Conservation (phyloP, 2,797 vertebrate species). For the Micropoecilia bifurca region DNA sequence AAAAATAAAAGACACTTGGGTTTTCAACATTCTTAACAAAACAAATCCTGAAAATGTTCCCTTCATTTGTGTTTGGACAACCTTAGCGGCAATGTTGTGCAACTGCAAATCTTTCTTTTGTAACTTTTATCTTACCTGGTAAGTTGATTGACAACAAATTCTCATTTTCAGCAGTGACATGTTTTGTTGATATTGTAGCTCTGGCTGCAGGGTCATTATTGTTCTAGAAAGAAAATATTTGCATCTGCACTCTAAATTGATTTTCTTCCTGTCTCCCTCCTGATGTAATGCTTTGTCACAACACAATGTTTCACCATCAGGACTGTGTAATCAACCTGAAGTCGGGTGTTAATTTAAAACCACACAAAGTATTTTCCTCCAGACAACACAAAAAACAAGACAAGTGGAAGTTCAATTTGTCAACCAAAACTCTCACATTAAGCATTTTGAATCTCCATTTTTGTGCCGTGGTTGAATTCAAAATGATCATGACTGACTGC, state of each 20-base stretch:
- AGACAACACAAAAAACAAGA: not conserved
- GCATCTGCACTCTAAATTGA: not conserved
- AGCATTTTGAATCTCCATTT: constrained; percentile 31
- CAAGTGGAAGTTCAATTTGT: not conserved
- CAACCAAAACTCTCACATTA: constrained; percentile 15
- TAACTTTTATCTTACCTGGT: too few species aligned
- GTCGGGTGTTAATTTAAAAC: not conserved
- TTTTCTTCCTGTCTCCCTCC: not conserved
- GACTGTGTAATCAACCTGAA: not conserved
- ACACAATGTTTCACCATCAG: not conserved
- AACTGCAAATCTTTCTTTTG: not conserved
- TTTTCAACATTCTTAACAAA: not conserved
- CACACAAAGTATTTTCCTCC: not conserved
- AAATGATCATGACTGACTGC: constrained; percentile 61
- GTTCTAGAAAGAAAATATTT: not conserved
- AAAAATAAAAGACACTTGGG: not conserved
- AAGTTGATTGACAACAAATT: too few species aligned
- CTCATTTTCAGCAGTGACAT: too few species aligned
- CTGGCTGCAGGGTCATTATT: not conserved
- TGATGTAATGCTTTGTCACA: not conserved
- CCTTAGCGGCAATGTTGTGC: not conserved
- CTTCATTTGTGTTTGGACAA: not conserved
- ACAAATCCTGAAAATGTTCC: not conserved
- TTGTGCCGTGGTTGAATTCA: constrained; percentile 40
- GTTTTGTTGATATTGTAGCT: not conserved